A percentile compares a stretch with the other conserved stretches of the same genome.
phyloP scores from a whole-genome alignment of 1,140 invertebrate species.

The Formica exsecta region DNA sequence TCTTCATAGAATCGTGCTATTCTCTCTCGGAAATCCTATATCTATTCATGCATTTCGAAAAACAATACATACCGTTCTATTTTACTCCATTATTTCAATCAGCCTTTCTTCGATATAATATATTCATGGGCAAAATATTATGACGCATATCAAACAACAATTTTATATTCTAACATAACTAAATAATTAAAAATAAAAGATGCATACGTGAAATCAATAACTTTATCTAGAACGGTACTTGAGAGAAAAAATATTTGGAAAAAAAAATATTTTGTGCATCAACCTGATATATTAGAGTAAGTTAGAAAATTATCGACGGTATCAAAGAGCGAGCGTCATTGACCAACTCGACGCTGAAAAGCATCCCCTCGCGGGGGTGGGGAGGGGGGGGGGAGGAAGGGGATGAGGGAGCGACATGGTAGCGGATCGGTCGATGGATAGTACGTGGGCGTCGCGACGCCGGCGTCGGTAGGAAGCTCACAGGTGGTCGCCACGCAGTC shows the following conservation, averaged over 20 bases:
- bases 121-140: not conserved
- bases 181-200: not conserved
- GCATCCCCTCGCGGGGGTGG: conserved; percentile 21
- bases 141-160: not conserved
- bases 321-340: conserved; percentile 59
- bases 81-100: not conserved
- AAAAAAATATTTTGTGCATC: too few species aligned
- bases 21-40: conserved; percentile 31
- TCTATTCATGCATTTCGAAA: not conserved
- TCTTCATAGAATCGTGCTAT: conserved; percentile 28
- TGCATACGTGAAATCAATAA: not conserved
- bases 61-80: not conserved
- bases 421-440: conserved; percentile 71
- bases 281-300: not conserved
- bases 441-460: conserved; percentile 78
- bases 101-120: not conserved
- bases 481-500: conserved; percentile 84
- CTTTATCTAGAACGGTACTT: not conserved
- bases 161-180: not conserved
- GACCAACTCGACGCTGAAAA: conserved; percentile 43
- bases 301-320: conserved; percentile 43
- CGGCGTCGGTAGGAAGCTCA: conserved; percentile 79
- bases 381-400: too few species aligned
- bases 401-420: not conserved
- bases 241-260: not conserved